A percentile compares a stretch with the other conserved stretches of the same genome.
Evolutionary conservation across 1,140 invertebrate genomes (phyloP).

Genomic region (Drosophila paulistorum): DNA sequence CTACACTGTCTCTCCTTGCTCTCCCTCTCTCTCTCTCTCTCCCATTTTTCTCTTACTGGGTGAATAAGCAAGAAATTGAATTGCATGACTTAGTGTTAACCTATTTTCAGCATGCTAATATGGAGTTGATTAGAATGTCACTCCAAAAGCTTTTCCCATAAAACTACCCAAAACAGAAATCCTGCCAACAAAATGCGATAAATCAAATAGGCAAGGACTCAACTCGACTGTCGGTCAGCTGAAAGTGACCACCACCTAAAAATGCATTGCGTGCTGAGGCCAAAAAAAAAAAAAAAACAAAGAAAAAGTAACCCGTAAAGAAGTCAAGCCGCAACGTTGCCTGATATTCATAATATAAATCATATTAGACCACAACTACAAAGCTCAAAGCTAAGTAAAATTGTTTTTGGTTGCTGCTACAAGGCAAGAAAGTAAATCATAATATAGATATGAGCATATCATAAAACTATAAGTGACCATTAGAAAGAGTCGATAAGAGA

Average conservation of each 20-base stretch:
- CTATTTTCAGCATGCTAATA: slow-evolving; percentile 68
- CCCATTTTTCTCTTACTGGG: not conserved
- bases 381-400: slow-evolving; percentile 54
- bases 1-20: too few relatives aligned
- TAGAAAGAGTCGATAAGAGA: slow-evolving; percentile 59
- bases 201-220: slow-evolving; percentile 35
- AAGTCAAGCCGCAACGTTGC: slow-evolving; percentile 31
- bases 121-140: slow-evolving; percentile 79
- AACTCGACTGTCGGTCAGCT: slow-evolving; percentile 34
- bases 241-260: not conserved
- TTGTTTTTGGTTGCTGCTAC: slow-evolving; percentile 53
- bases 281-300: slow-evolving; percentile 22
- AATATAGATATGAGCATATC: slow-evolving; percentile 62
- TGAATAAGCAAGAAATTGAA: slow-evolving; percentile 32
- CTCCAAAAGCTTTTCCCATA: slow-evolving; percentile 43
- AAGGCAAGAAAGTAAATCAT: slow-evolving; percentile 56
- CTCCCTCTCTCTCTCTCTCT: not conserved
- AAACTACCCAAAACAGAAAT: slow-evolving; percentile 23
- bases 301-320: not conserved
- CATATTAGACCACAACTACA: slow-evolving; percentile 25
- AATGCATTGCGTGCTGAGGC: slow-evolving; percentile 56
- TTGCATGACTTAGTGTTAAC: slow-evolving; percentile 48
- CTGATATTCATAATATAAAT: slow-evolving; percentile 58
- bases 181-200: slow-evolving; percentile 60
- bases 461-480: slow-evolving; percentile 79